Evolutionary conservation across 2,797 vertebrate species (phyloP), one percentile per base, ranked within the genome.

Genomic region (Cheirogaleus major): DNA sequence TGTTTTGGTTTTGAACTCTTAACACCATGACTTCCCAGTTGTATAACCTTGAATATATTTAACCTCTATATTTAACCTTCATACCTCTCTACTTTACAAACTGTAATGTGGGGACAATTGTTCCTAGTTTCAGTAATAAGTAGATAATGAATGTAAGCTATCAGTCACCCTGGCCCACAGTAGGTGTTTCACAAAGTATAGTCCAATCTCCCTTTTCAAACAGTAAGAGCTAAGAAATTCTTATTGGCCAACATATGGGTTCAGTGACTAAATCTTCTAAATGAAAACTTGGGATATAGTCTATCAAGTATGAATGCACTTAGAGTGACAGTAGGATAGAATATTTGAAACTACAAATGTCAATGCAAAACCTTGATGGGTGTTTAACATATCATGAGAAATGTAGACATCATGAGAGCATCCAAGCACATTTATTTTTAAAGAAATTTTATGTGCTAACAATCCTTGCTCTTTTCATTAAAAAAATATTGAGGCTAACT

Each of bases 391-490:
- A 3, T 20, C 72, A 48, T 38, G 25, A 82, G 38, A 38, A 93
- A 97, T 61, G 12, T 14, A 87, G 92, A 59, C 22, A 75, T 65
- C 13, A 83, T 41, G 38, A 91, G 17, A 70, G 41, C 7, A 88
- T 70, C 25, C 30, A 61, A 91, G 30, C 1, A 35, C 23, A 38
- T 76, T 63, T 55, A 75, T 55, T 78, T 95, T 95, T 70, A 83
- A 65, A 92, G 17, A 8, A 75, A 69, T 76, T 93, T 65, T 89
- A 92, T 92, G 84, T 76, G 20, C 30, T 84, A 95, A 57, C 4
- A 78, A 55, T 25, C 6, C 15, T 80, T 76, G n/a, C 7, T n/a
- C 5, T 91, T 80, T 91, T 95, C n/a, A 81, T 38, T 57, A 81
- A 35, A 69, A 76, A 25, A 80, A 25, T 9, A 70, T 38, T 3